A percentile compares a stretch with the other conserved stretches of the same genome.
Evolutionary conservation across 2,888 invertebrate genomes (phyloP).

Genomic region (Cantharis nigra): DNA sequence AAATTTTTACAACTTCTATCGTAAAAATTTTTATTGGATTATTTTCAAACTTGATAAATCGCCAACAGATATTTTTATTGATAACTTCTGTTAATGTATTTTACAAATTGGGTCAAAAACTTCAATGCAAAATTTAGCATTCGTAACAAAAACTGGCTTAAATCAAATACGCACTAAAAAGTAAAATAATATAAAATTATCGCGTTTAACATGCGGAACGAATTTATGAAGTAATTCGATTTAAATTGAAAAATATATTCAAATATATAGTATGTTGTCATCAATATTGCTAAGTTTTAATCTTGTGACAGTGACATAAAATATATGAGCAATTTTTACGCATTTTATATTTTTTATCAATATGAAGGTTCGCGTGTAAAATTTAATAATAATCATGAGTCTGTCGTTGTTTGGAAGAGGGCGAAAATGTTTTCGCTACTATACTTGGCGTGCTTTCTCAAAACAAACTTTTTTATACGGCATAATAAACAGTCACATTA

Average conservation of each 20-base stretch:
- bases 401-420: neutral
- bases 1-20: neutral
- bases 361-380: neutral
- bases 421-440: neutral
- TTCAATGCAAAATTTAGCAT: neutral
- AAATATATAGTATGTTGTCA: neutral
- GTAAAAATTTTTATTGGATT: neutral
- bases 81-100: neutral
- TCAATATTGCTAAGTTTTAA: neutral
- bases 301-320: neutral
- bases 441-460: neutral
- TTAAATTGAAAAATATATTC: neutral
- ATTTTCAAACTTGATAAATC: neutral
- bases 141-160: neutral
- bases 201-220: neutral
- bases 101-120: neutral
- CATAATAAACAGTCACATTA: neutral
- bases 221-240: neutral
- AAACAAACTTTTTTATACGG: neutral
- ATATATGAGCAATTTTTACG: neutral
- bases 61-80: slow-evolving; percentile 3
- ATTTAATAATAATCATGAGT: neutral
- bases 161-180: neutral
- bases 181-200: neutral
- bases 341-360: neutral